These are phyloP conservation scores for Zhengitettix transpicula DNA, from an alignment of 2,888 invertebrate species.

Conservation along the genomic window DNA sequence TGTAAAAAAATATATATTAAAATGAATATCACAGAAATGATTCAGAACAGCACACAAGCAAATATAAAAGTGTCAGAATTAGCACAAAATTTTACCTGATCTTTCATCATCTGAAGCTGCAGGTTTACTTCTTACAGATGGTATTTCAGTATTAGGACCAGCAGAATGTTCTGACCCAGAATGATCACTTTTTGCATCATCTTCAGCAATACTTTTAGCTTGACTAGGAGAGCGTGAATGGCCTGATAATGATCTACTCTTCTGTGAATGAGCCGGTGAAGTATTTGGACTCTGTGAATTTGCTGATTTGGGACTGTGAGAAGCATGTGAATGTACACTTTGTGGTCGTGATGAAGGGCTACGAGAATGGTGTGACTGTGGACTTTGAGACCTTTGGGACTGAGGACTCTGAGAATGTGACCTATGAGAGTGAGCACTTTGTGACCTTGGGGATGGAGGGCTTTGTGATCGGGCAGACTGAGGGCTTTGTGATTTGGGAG, in stretches of 20 bases:
- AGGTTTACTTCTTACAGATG: not conserved
- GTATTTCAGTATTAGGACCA: conserved; percentile 12
- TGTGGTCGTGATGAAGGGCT: not conserved
- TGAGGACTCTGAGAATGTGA: conserved; percentile 3
- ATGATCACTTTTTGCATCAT: conserved; percentile 13
- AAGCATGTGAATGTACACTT: conserved; percentile 2
- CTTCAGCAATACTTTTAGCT: conserved; percentile 11
- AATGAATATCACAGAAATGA: no score
- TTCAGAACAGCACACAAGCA: no score
- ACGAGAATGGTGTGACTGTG: not conserved
- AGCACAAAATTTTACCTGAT: not conserved
- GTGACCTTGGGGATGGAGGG: conserved; percentile 1
- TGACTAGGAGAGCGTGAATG: conserved; percentile 14
- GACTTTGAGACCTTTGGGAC: not conserved
- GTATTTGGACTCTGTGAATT: not conserved
- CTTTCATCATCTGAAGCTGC: not conserved
- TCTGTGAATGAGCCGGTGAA: conserved; percentile 8
- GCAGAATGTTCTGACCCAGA: conserved; percentile 17
- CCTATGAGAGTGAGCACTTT: conserved; percentile 1
- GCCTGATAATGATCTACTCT: conserved; percentile 14
- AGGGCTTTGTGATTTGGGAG: not conserved
- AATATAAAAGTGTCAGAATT: no score
- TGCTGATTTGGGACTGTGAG: not conserved
- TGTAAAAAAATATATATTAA: no score
- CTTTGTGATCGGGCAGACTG: conserved; percentile 2